Evolutionary conservation across 2,797 vertebrate genomes (phyloP).

Genomic region (Mormyrops boulengeri): DNA sequence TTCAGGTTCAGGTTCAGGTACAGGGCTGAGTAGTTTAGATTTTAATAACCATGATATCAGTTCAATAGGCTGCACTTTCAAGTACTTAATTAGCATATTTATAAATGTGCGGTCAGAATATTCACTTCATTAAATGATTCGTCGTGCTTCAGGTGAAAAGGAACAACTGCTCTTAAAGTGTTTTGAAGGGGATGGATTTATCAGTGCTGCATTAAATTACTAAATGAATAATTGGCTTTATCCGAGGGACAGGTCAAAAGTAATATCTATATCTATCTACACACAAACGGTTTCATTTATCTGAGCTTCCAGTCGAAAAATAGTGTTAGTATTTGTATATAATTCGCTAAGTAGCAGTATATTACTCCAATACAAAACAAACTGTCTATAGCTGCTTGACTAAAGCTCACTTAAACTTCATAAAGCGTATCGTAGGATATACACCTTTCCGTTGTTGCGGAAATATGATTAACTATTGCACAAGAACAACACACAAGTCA

Average conservation of each 20-base stretch:
- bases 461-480: not conserved
- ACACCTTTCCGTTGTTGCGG: not conserved
- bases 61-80: not conserved
- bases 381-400: not conserved
- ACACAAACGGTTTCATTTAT: not conserved
- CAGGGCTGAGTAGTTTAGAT: not conserved
- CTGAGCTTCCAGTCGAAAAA: not conserved
- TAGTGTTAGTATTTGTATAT: not conserved
- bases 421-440: not conserved
- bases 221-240: not conserved
- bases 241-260: not conserved
- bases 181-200: not conserved
- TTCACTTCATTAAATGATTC: not conserved
- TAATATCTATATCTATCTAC: not conserved
- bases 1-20: not conserved
- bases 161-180: not conserved
- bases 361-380: not conserved
- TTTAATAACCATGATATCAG: not conserved
- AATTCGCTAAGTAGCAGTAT: slow-evolving; percentile 9
- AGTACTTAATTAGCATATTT: not conserved
- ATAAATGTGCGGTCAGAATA: not conserved
- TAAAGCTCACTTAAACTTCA: not conserved
- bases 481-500: not conserved
- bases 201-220: not conserved
- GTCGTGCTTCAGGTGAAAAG: not conserved